These are phyloP conservation scores for Drosophila ananassae DNA, from an alignment of 1,140 invertebrate species.

Conservation along the genomic window DNA sequence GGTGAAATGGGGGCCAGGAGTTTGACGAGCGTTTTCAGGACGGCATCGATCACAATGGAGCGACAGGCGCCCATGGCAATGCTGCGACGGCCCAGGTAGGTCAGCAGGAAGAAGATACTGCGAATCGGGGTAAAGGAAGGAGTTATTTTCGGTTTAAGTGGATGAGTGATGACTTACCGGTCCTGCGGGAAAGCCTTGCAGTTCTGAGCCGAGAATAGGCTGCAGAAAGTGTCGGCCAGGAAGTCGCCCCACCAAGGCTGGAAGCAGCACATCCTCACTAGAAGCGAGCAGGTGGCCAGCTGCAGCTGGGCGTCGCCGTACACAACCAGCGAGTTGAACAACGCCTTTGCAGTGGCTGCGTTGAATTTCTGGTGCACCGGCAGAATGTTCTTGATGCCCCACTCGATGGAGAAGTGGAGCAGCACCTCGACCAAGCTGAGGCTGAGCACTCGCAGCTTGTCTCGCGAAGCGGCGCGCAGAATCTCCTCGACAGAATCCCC, in stretches of 20 bases:
- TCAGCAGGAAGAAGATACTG: constrained; percentile 94
- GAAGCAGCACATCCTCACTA: constrained; percentile 90
- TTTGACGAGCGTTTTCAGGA: constrained; percentile 86
- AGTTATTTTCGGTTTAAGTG: background rate
- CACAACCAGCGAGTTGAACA: constrained; percentile 87
- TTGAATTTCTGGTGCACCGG: constrained; percentile 86
- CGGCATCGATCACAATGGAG: constrained; percentile 87
- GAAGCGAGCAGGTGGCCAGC: constrained; percentile 87
- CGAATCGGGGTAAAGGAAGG: constrained; percentile 60
- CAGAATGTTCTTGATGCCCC: constrained; percentile 84
- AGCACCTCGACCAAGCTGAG: constrained; percentile 92
- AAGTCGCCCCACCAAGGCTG: constrained; percentile 95
- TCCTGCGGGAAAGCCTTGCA: constrained; percentile 93
- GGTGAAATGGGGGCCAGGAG: constrained; percentile 85
- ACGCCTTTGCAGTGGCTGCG: constrained; percentile 87
- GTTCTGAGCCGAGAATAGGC: constrained; percentile 91
- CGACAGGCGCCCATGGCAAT: constrained; percentile 87
- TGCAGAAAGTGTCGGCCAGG: constrained; percentile 91
- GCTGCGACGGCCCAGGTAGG: constrained; percentile 93
- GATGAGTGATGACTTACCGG: constrained; percentile 86
- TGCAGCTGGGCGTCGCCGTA: constrained; percentile 82
- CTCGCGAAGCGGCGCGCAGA: constrained; percentile 87
- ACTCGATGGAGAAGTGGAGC: constrained; percentile 89
- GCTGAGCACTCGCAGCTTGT: constrained; percentile 91
- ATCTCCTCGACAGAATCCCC: constrained; percentile 66